Evolutionary conservation across 2,888 invertebrate genomes (phyloP), one percentile per base, ranked within the genome.

Genomic region (Tillus elongatus): DNA sequence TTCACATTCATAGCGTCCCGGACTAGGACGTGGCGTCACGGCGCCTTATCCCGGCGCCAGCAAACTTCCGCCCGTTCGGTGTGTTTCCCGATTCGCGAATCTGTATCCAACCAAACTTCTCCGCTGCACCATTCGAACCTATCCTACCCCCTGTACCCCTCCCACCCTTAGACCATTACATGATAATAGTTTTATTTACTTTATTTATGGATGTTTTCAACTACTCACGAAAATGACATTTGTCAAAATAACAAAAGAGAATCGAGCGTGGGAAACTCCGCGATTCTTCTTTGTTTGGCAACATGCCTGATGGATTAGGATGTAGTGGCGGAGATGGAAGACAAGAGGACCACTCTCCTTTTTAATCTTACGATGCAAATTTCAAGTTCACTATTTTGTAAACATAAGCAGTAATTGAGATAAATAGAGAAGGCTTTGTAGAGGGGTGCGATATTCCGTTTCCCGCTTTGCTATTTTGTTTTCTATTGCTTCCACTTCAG

Each of bases 141-240:
- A n/a, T n/a, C n/a, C n/a, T n/a, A n/a, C n/a, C n/a, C n/a, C n/a
- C n/a, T n/a, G n/a, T n/a, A n/a, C n/a, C n/a, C n/a, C n/a, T n/a
- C n/a, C n/a, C n/a, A n/a, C n/a, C n/a, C n/a, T n/a, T n/a, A n/a
- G n/a, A n/a, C 32, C 34, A 36, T 34, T 47, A 46, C 50, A 53
- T 48, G 48, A 56, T 57, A 54, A 57, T 53, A 56, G 54, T 60
- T 63, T 63, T 61, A 62, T 61, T 63, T 61, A 56, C 59, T 60
- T 63, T 64, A 61, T 63, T 63, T 63, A 63, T 63, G 63, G 61
- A 58, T 63, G 63, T 64, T 63, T 63, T 61, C 57, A 52, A 56
- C 57, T 54, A 49, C 55, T 53, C 54, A 51, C 45, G 56, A 62
- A 62, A 62, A 59, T 59, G 61, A 59, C 61, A 63, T 63, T 63